These are phyloP conservation scores for Ophraella communa DNA, from an alignment of 2,888 invertebrate genomes.

Conservation along the genomic window DNA sequence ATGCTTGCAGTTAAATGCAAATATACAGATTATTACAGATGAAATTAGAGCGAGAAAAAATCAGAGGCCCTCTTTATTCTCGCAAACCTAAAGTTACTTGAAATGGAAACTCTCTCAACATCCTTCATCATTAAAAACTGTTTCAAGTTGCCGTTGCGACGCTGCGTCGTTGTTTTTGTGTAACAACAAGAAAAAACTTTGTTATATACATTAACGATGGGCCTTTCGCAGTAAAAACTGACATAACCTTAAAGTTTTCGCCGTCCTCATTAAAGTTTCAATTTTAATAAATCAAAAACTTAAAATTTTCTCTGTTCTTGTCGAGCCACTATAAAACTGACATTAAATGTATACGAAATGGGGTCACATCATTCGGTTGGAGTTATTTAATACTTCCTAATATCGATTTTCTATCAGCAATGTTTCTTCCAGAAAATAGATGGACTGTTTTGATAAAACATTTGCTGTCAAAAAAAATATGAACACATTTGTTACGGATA, in stretches of 20 bases:
- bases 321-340: conserved; percentile 6
- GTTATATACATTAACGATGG: conserved; percentile 21
- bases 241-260: conserved; percentile 21
- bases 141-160: conserved; percentile 11
- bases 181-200: conserved; percentile 22
- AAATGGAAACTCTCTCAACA: conserved; percentile 9
- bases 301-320: conserved; percentile 13
- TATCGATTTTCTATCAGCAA: background rate
- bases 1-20: background rate
- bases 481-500: background rate
- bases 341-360: conserved; percentile 8
- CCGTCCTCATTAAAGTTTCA: conserved; percentile 27
- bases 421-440: background rate
- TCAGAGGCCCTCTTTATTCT: conserved; percentile 6
- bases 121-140: conserved; percentile 25
- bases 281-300: conserved; percentile 29
- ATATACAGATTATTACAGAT: background rate
- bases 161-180: conserved; percentile 4
- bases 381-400: background rate
- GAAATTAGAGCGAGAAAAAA: background rate
- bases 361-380: conserved; percentile 9
- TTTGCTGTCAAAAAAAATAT: background rate
- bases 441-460: background rate
- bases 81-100: conserved; percentile 1
- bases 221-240: conserved; percentile 19